Evolutionary conservation across 2,888 invertebrate genomes (phyloP).

Genomic region (Lutraria lutraria): DNA sequence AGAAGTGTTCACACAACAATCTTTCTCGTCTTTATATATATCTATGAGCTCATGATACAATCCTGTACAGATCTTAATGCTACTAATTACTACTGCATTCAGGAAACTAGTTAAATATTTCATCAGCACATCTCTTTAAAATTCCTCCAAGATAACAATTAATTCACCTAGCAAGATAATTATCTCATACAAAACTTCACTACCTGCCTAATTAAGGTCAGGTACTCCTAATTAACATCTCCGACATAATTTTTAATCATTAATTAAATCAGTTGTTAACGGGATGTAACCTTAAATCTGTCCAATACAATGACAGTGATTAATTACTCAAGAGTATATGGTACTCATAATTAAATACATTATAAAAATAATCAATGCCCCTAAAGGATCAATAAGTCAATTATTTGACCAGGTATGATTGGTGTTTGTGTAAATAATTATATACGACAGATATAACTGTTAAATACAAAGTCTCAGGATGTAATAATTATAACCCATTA

Average conservation of each 20-base stretch:
- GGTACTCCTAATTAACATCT: slow-evolving; percentile 17
- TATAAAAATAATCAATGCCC: not conserved
- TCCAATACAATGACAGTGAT: slow-evolving; percentile 40
- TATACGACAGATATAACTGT: not conserved
- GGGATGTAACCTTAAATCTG: not conserved
- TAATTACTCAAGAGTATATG: slow-evolving; percentile 1
- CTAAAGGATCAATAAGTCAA: slow-evolving; percentile 30
- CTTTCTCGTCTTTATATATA: not conserved
- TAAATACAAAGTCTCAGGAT: not conserved
- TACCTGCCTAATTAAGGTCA: not conserved
- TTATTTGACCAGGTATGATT: not conserved
- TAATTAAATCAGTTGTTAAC: slow-evolving; percentile 13
- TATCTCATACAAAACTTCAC: slow-evolving; percentile 17
- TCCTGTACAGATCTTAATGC: not conserved
- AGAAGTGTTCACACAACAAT: not conserved
- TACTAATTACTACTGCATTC: not conserved
- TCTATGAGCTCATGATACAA: not conserved
- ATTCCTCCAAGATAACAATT: slow-evolving; percentile 5
- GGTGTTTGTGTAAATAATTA: slow-evolving; percentile 14
- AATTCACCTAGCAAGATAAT: not conserved
- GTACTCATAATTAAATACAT: slow-evolving; percentile 13
- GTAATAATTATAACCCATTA: not conserved
- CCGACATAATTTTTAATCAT: slow-evolving; percentile 17
- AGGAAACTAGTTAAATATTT: not conserved
- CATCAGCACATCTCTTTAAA: not conserved